Evolutionary conservation across 2,888 invertebrate genomes (phyloP).

Genomic region (Copidosoma aretas): DNA sequence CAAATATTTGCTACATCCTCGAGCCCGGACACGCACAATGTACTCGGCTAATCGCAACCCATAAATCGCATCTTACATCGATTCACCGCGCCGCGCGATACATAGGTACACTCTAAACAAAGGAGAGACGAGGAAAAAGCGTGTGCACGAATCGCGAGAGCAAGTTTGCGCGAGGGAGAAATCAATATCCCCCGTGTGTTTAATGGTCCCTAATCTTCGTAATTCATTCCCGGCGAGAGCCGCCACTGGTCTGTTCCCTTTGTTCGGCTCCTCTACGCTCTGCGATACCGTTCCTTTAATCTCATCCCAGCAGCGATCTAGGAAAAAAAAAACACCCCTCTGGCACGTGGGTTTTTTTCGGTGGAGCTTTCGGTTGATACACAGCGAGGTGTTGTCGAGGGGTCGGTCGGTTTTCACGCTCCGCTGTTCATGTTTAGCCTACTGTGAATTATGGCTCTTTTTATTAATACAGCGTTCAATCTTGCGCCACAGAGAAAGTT

Average conservation of each 20-base stretch:
- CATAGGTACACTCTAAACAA: no score
- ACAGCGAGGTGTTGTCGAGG: neutral
- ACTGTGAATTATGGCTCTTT: neutral
- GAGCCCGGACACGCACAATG: neutral
- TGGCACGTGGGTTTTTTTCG: slow-evolving; percentile 3
- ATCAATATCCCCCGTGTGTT: slow-evolving; percentile 24
- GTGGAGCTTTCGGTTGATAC: neutral
- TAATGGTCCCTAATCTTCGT: slow-evolving; percentile 25
- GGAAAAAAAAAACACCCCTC: neutral
- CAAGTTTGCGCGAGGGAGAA: neutral
- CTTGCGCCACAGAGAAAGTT: no score
- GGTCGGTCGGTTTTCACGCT: neutral
- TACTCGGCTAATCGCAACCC: slow-evolving; percentile 10
- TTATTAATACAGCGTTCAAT: no score
- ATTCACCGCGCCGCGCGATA: no score
- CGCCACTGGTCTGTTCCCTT: neutral
- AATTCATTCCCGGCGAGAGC: slow-evolving; percentile 23
- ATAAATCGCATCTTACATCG: slow-evolving; percentile 10
- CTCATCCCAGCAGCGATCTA: neutral
- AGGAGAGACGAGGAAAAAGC: neutral
- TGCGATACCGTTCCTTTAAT: slow-evolving; percentile 9
- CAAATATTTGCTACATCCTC: slow-evolving; percentile 8
- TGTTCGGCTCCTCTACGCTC: slow-evolving; percentile 8
- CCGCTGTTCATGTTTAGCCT: neutral
- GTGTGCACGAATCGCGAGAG: neutral